phyloP scores from a whole-genome alignment of 2,113 vertebrate species.

The Rhagologus leucostigma region DNA sequence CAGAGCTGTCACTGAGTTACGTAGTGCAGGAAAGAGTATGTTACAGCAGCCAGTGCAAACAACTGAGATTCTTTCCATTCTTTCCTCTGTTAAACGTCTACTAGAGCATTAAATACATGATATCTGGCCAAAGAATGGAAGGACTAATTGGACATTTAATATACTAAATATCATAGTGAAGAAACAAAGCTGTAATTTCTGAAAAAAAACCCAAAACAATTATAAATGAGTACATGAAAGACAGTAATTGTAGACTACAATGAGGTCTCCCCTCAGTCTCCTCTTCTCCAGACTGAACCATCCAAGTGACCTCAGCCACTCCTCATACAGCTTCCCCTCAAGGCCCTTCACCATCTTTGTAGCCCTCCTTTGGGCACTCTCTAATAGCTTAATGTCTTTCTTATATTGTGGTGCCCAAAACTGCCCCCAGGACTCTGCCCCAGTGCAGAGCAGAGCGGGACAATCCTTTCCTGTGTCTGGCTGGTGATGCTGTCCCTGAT shows the following conservation, averaged over 20 bases:
- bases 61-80: neutral
- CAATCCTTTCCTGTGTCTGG: neutral
- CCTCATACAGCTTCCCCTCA: too few species aligned
- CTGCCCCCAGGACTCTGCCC: neutral
- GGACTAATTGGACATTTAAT: neutral
- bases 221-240: neutral
- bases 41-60: neutral
- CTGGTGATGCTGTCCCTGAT: neutral
- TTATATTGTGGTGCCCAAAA: neutral
- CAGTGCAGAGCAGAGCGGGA: neutral
- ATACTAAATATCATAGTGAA: neutral
- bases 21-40: neutral
- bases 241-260: neutral
- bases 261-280: neutral
- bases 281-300: neutral
- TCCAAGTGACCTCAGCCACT: neutral
- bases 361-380: neutral
- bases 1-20: neutral
- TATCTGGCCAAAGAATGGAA: neutral
- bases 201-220: fast-evolving
- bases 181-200: neutral
- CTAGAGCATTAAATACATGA: neutral
- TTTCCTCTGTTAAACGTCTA: neutral
- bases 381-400: neutral
- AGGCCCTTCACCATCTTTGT: neutral